Conservation (phyloP, 2,797 vertebrate species). For the Crenichthys baileyi region DNA sequence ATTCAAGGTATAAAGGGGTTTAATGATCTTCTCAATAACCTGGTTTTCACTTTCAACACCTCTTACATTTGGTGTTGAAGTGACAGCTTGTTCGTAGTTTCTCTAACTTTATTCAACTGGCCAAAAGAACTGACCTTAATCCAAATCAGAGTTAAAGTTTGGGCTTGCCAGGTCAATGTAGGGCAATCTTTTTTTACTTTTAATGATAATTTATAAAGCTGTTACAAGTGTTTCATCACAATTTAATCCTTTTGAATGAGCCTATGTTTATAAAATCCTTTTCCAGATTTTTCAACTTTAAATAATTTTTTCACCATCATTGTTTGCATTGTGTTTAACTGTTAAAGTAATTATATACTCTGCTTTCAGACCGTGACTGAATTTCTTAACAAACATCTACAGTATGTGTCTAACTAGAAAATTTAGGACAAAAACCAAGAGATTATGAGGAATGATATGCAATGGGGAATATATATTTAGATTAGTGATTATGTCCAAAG, state of each 20-base stretch:
- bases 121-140: background rate
- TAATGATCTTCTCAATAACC: background rate
- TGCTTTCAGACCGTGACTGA: no score
- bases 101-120: slow-evolving; percentile 4
- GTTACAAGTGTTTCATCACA: slow-evolving; percentile 2
- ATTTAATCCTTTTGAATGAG: slow-evolving; percentile 29
- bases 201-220: background rate
- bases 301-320: slow-evolving; percentile 28
- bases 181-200: background rate
- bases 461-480: background rate
- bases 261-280: slow-evolving; percentile 14
- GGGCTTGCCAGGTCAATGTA: no score
- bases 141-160: background rate
- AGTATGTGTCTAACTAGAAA: slow-evolving; percentile 6
- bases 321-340: slow-evolving; percentile 20
- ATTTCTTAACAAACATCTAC: slow-evolving; percentile 13
- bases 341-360: background rate
- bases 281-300: slow-evolving; percentile 1
- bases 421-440: slow-evolving; percentile 7
- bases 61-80: background rate
- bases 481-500: slow-evolving; percentile 12
- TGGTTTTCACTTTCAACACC: background rate
- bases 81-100: background rate
- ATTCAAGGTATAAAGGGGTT: slow-evolving; percentile 89
- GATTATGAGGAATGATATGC: slow-evolving; percentile 4